A percentile compares a stretch with the other conserved stretches of the same genome.
Conservation (phyloP, 1,140 invertebrate species). For the Theocolax elegans region DNA sequence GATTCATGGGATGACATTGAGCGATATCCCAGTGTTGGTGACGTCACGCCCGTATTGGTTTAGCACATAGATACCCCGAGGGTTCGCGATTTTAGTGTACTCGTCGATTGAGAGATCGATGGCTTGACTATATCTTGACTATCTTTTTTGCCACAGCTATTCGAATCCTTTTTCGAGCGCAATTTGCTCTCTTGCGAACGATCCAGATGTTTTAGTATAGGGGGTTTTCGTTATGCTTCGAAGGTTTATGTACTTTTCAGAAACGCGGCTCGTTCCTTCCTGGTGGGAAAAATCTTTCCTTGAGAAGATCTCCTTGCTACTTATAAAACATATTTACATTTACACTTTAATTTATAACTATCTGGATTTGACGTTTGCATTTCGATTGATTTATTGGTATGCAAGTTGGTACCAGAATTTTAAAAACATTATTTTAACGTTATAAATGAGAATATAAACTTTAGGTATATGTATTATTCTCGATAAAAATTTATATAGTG, state of each 20-base stretch:
- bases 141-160: background rate
- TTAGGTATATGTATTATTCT: too few relatives aligned
- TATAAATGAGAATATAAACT: too few relatives aligned
- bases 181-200: slow-evolving; percentile 15
- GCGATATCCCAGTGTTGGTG: slow-evolving; percentile 4
- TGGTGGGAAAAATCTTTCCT: slow-evolving; percentile 2
- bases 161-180: slow-evolving; percentile 14
- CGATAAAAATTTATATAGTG: too few relatives aligned
- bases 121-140: background rate
- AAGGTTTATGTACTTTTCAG: slow-evolving; percentile 8
- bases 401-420: too few relatives aligned
- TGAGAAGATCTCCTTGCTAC: too few relatives aligned
- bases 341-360: too few relatives aligned
- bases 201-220: slow-evolving; percentile 11
- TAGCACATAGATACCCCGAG: background rate
- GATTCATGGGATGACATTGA: background rate
- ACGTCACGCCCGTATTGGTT: background rate
- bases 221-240: background rate
- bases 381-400: too few relatives aligned
- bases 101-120: slow-evolving; percentile 32
- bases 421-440: too few relatives aligned
- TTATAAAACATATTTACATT: too few relatives aligned
- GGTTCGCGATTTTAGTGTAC: slow-evolving; percentile 4
- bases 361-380: too few relatives aligned
- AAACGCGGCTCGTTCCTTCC: slow-evolving; percentile 2